These are phyloP conservation scores for Lordiphosa collinella DNA, from an alignment of 1,140 invertebrate species.

Conservation along the genomic window DNA sequence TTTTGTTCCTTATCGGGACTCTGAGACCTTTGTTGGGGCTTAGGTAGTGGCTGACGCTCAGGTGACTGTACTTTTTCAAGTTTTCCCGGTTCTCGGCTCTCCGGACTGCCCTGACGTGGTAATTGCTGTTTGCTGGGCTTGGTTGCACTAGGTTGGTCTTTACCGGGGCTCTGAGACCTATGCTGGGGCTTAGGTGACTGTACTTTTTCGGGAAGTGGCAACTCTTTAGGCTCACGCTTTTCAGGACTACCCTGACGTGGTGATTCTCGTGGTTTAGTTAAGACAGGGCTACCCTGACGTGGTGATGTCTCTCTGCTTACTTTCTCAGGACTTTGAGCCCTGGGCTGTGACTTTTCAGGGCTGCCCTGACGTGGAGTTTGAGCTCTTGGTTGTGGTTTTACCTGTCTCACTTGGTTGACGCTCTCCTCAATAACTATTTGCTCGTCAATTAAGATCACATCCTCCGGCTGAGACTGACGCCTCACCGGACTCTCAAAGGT, in stretches of 20 bases:
- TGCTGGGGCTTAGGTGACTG: background rate
- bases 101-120: too few species aligned
- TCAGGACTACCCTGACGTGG: background rate
- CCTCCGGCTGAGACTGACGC: constrained; percentile 31
- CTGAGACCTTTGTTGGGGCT: too few species aligned
- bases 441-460: constrained; percentile 38
- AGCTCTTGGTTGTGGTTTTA: background rate
- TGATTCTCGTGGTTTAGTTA: too few species aligned
- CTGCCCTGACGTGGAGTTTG: constrained; percentile 14
- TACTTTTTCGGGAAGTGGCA: background rate
- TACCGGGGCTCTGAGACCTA: constrained; percentile 15
- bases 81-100: too few species aligned
- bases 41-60: too few species aligned
- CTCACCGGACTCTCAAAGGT: constrained; percentile 48
- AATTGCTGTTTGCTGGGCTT: constrained; percentile 5
- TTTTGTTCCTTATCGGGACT: too few species aligned
- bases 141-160: constrained; percentile 11
- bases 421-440: constrained; percentile 48
- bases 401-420: constrained; percentile 4
- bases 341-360: constrained; percentile 10
- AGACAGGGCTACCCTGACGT: constrained; percentile 14
- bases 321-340: constrained; percentile 11
- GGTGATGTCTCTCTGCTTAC: constrained; percentile 8
- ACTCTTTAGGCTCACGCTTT: background rate
- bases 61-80: too few species aligned